These are phyloP conservation scores for Zoroaster sp. DNA, from an alignment of 53 echinoderm and acorn worm species.

Conservation along the genomic window DNA sequence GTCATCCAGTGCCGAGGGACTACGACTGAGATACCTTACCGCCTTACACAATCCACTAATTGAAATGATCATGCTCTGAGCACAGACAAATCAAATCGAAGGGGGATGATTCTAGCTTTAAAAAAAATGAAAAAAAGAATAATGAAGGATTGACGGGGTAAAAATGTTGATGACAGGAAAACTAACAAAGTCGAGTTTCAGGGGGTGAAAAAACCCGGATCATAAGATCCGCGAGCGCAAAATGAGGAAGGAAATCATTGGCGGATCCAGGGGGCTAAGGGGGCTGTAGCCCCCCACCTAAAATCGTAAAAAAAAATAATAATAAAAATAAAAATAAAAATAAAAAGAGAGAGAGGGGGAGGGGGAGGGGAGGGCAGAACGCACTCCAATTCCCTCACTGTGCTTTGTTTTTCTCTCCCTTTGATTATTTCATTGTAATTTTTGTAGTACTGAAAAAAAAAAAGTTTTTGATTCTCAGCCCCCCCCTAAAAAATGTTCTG, in stretches of 20 bases:
- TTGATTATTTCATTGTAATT: too few species aligned
- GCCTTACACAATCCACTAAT: conserved; percentile 7
- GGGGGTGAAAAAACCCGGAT: not conserved
- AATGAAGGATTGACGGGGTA: not conserved
- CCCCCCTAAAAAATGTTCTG: too few species aligned
- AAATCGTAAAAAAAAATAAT: not conserved
- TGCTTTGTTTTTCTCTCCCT: too few species aligned
- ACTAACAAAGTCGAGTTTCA: not conserved
- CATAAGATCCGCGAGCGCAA: not conserved
- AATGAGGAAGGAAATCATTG: not conserved
- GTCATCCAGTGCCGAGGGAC: conserved; percentile 18
- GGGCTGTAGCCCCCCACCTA: too few species aligned
- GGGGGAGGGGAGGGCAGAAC: too few species aligned
- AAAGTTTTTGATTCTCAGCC: too few species aligned
- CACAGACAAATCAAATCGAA: not conserved
- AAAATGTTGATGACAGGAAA: not conserved
- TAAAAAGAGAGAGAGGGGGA: not conserved
- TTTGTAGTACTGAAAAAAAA: too few species aligned
- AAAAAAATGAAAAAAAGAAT: not conserved
- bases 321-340: not conserved
- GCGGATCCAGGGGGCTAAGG: too few species aligned
- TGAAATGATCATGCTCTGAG: conserved; percentile 1
- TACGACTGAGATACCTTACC: conserved; percentile 30
- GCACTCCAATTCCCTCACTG: too few species aligned
- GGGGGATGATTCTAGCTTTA: not conserved